These are phyloP conservation scores for Pardalotus punctatus DNA, from an alignment of 2,113 vertebrate genomes.

Conservation along the genomic window DNA sequence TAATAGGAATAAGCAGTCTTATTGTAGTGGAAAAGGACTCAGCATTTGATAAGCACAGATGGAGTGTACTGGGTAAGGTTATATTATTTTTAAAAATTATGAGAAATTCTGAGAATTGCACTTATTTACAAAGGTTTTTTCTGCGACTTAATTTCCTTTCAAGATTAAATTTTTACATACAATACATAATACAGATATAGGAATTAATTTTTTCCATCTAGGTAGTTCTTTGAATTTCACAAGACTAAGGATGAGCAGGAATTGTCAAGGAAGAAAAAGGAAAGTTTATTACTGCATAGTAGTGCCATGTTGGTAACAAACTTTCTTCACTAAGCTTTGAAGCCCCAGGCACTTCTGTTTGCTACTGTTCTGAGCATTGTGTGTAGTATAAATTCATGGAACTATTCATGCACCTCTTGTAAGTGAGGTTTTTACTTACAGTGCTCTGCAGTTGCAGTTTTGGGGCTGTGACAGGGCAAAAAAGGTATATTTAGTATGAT, in stretches of 20 bases:
- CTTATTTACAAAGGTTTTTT: background rate
- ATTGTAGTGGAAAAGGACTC: background rate
- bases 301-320: background rate
- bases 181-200: background rate
- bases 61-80: background rate
- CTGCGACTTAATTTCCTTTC: background rate
- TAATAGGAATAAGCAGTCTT: background rate
- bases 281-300: background rate
- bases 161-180: background rate
- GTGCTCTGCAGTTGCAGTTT: background rate
- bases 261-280: background rate
- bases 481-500: background rate
- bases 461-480: background rate
- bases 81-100: background rate
- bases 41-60: background rate
- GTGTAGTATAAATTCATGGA: background rate
- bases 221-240: background rate
- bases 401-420: background rate
- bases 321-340: background rate
- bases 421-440: background rate
- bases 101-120: background rate
- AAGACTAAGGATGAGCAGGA: background rate
- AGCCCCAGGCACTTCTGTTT: background rate
- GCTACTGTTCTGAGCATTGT: background rate
- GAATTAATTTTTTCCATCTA: background rate